Base-by-base conservation (phyloP, 2,113 vertebrate genomes). In the Sylvicapra grimmia region DNA sequence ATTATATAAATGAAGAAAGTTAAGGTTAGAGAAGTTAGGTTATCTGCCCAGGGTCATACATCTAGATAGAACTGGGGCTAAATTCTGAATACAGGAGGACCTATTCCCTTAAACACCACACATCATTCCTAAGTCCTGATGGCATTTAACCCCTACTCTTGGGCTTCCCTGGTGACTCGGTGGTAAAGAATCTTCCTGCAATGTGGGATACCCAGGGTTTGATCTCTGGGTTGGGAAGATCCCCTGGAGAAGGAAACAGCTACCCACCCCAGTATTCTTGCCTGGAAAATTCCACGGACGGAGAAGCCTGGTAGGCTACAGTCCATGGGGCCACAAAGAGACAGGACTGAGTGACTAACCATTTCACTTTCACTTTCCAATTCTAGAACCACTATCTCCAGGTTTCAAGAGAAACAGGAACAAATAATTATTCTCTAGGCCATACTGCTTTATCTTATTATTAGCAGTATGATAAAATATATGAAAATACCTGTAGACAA, bases 281-380 rank as follows among this genome's bases (percentile, higher is more conserved):
- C 21, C 68, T 25, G 5, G 21, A 75, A 23, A 75, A 75, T 40
- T 75, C 36, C 11, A 40, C 11, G 0, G 68, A 75, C 0, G 3
- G 36, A 75, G 36, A 75, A 75, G 36, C 19, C 36, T 44, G 68
- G 36, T 40, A 13, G 68, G 68, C 68, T 44, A 23, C 11, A 44
- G 68, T 75, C 68, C 36, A 75, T 75, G 21, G 36, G 36, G 21
- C 5, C 36, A 40, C 36, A 75, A 75, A 75, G 21, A 75, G 36
- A 13, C 21, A 44, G 10, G 36, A 75, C 36, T 44, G 36, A 25
- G 36, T 75, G 36, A 40, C 36, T 13, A 36, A 75, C 21, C 13
- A 21, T 75, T 44, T 75, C 5, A 44, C 72, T 14, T 75, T 75
- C 11, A 75, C 36, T 75, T 75, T 44, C 47, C 8, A 59, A 63